Conservation (phyloP, 2,113 vertebrate species). For the Brachionichthys hirsutus region DNA sequence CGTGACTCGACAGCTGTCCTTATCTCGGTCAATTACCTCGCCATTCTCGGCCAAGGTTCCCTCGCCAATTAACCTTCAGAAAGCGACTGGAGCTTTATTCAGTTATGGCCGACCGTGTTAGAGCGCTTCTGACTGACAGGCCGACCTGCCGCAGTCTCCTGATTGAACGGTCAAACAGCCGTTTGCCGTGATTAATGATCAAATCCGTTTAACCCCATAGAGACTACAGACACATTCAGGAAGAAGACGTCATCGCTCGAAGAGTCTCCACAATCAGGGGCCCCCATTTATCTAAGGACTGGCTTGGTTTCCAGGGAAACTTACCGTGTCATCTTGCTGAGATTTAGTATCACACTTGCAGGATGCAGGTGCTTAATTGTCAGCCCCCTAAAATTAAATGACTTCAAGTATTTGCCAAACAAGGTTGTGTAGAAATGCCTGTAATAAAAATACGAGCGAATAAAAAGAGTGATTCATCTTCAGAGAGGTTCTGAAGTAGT, state of each 20-base stretch:
- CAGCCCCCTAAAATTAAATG: too few relatives aligned
- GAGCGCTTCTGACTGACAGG: conserved; percentile 54
- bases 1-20: conserved; percentile 34
- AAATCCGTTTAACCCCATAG: conserved; percentile 33
- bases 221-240: conserved; percentile 39
- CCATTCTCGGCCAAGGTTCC: conserved; percentile 33
- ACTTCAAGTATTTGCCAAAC: too few relatives aligned
- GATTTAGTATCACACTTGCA: too few relatives aligned
- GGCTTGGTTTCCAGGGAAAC: background rate
- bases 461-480: too few relatives aligned
- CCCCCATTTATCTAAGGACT: background rate
- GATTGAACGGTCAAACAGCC: conserved; percentile 42
- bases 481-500: too few relatives aligned
- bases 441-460: too few relatives aligned
- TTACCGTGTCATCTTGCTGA: too few relatives aligned
- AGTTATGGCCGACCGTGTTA: conserved; percentile 44
- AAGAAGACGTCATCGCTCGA: conserved; percentile 44
- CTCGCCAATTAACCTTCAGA: conserved; percentile 69
- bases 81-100: conserved; percentile 57
- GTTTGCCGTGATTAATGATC: conserved; percentile 25
- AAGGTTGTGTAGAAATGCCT: too few relatives aligned
- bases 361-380: too few relatives aligned
- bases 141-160: conserved; percentile 35
- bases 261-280: conserved; percentile 21
- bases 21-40: conserved; percentile 52